Base-by-base conservation (phyloP, 2,113 vertebrate species). In the Bos indicus region DNA sequence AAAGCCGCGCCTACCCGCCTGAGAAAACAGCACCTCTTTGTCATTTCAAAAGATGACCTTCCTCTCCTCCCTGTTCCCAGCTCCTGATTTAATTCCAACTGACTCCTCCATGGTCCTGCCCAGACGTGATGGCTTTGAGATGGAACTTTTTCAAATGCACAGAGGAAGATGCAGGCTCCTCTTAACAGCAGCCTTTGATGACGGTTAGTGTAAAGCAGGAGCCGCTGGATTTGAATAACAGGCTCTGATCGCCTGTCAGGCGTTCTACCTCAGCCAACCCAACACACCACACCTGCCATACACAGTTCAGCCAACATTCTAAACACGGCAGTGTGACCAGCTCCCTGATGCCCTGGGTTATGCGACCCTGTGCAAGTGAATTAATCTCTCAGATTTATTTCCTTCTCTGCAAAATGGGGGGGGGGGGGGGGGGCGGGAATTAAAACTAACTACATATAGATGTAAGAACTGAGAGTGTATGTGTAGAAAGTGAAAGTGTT, bases 11-110 rank as follows among this genome's bases (percentile, higher is more conserved):
- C 97, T 97, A 43, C 96, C 71, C n/a, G 13, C 60, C 96, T 94
- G 97, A 98, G 97, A 96, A 54, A 7, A 56, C 21, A 86, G 96
- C 87, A 90, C 95, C 80, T 93, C 95, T 62, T 67, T 77, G 94
- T 93, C 95, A 59, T 93, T 92, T 94, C 96, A 85, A 91, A 97
- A 84, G 85, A 90, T 81, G 95, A 96, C 95, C 98, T 96, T 91
- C 95, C 60, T 87, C 60, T 87, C 56, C 33, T 40, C 57, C 95
- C 90, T 11, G 21, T 74, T 90, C 57, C 95, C 8, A 19, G 86
- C 67, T 80, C 86, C 74, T 3, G 57, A 52, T 90, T 96, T 86
- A 88, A 88, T 67, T 80, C 97, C 93, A 71, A 0, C 40, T 3
- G 36, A 87, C 95, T 97, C 86, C 80, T 95, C 95, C 48, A 2